A percentile compares a stretch with the other conserved stretches of the same genome.
Evolutionary conservation across 2,113 vertebrate genomes (phyloP).

Genomic region (Hippoglossus stenolepis): DNA sequence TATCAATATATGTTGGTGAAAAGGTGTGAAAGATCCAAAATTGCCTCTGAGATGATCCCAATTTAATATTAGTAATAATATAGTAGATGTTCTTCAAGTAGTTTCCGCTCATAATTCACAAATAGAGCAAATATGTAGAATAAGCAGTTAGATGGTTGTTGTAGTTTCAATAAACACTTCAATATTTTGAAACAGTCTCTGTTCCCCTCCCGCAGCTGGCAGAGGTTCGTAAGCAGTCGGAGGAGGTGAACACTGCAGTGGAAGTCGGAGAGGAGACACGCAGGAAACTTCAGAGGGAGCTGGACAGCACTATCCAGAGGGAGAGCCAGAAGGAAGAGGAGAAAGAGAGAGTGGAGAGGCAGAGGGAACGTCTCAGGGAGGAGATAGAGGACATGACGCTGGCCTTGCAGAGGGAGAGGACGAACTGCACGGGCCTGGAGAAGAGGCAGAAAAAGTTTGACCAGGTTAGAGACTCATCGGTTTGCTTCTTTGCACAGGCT

Average conservation of each 20-base stretch:
- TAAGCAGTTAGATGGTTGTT: neutral
- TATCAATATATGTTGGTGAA: neutral
- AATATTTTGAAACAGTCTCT: neutral
- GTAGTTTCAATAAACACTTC: neutral
- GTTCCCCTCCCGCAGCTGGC: conserved; percentile 75
- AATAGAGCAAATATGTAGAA: no score
- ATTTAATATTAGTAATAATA: no score
- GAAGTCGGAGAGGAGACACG: conserved; percentile 87
- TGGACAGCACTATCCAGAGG: conserved; percentile 83
- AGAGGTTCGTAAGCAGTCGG: conserved; percentile 87
- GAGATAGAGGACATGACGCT: conserved; percentile 90
- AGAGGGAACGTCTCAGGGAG: conserved; percentile 88
- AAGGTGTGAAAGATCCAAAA: no score
- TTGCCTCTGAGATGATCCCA: no score
- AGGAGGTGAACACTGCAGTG: conserved; percentile 86
- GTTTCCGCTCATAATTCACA: no score
- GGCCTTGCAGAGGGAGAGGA: conserved; percentile 89
- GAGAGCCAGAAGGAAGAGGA: conserved; percentile 88
- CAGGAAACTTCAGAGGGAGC: conserved; percentile 86
- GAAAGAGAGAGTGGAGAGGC: conserved; percentile 84
- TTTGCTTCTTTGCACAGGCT: neutral
- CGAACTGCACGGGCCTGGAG: conserved; percentile 88
- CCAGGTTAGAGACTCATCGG: conserved; percentile 80
- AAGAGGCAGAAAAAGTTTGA: conserved; percentile 95
- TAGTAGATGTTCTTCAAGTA: no score